Conservation (phyloP, 2,113 vertebrate species). For the Oreocharis arfaki region DNA sequence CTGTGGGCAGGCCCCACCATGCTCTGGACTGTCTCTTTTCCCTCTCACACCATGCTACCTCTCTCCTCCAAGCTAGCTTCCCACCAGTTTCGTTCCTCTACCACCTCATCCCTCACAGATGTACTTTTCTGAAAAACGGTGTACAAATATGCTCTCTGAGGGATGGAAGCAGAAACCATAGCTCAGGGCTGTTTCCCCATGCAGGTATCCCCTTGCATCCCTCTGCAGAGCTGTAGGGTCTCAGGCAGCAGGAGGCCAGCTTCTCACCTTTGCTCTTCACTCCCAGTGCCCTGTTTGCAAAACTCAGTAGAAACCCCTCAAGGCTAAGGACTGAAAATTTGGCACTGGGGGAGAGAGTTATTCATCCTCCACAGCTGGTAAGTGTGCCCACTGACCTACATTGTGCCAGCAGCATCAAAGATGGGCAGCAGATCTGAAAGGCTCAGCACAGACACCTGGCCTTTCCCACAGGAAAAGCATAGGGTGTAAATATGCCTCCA, state of each 20-base stretch:
- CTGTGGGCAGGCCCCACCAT: background rate
- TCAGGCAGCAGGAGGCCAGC: background rate
- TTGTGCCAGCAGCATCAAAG: background rate
- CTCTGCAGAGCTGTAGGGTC: background rate
- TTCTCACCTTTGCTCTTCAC: background rate
- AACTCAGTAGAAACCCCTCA: background rate
- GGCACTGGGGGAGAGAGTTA: background rate
- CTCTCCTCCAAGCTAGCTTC: background rate
- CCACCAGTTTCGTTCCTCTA: accelerated
- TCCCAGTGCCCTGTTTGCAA: background rate
- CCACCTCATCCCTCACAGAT: background rate
- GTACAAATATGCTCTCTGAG: background rate
- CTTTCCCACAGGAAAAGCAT: background rate
- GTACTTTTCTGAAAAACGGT: background rate
- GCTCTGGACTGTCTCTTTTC: background rate
- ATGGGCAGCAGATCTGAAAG: background rate
- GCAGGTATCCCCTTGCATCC: background rate
- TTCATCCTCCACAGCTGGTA: background rate
- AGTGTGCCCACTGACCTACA: background rate
- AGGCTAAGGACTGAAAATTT: background rate
- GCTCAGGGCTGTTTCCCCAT: background rate
- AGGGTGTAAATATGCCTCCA: background rate
- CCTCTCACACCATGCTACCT: background rate
- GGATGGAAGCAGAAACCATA: background rate
- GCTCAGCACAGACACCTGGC: background rate